Percentiles rank a stretch among this genome's conserved stretches.
phyloP scores from a whole-genome alignment of 2,797 vertebrate genomes.

The Chloroceryle amazona region DNA sequence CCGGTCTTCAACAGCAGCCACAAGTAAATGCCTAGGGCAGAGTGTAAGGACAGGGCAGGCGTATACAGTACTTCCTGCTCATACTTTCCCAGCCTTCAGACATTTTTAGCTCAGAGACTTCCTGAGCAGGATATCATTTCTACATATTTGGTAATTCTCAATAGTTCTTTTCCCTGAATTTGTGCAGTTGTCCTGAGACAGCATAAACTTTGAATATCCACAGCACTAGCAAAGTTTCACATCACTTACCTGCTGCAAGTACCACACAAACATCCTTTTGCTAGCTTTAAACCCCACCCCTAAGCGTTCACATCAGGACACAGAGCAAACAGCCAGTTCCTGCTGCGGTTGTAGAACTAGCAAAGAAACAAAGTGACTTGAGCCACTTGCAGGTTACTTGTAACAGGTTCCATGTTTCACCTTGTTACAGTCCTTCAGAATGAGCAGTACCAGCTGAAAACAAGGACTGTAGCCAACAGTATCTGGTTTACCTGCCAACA shows the following conservation, averaged over 20 bases:
- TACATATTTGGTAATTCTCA: constrained; percentile 68
- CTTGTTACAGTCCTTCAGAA: background rate
- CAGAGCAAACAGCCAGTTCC: background rate
- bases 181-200: constrained; percentile 31
- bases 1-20: background rate
- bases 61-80: background rate
- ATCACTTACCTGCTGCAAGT: constrained; percentile 5
- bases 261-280: background rate
- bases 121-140: constrained; percentile 58
- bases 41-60: background rate
- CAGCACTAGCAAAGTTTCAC: background rate
- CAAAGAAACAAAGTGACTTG: background rate
- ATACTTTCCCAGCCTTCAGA: constrained; percentile 59
- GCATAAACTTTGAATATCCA: background rate
- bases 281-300: background rate
- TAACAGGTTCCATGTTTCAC: background rate
- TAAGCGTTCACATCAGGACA: background rate
- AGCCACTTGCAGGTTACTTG: background rate
- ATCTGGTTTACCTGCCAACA: background rate
- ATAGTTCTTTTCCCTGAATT: constrained; percentile 44
- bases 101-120: constrained; percentile 65
- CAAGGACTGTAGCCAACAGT: background rate
- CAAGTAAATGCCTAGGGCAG: background rate
- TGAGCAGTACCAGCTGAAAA: background rate
- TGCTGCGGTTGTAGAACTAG: background rate